These are phyloP conservation scores for Pediacus dermestoides DNA, from an alignment of 2,888 invertebrate genomes.

Conservation along the genomic window DNA sequence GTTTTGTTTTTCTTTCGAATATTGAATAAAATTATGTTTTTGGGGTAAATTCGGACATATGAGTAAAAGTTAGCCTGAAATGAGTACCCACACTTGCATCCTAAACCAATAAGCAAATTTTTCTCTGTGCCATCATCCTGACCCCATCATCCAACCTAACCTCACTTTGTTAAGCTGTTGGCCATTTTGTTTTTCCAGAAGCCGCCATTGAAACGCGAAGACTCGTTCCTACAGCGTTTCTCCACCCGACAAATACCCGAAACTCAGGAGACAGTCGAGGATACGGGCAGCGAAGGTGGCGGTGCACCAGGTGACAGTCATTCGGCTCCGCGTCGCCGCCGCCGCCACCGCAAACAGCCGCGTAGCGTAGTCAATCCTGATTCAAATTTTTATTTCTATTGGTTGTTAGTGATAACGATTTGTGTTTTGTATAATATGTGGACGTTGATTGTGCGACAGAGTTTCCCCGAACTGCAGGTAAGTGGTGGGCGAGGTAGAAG, in stretches of 20 bases:
- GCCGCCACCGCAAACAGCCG: conserved; percentile 68
- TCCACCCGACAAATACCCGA: conserved; percentile 89
- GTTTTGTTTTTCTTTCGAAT: too few species aligned
- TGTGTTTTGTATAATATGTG: conserved; percentile 94
- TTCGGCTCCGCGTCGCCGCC: conserved; percentile 54
- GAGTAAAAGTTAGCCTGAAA: neutral
- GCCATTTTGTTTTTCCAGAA: conserved; percentile 53
- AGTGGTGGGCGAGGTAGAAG: conserved; percentile 26
- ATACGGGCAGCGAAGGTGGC: conserved; percentile 55
- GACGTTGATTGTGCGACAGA: conserved; percentile 92
- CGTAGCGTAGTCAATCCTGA: conserved; percentile 89
- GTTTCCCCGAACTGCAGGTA: conserved; percentile 83
- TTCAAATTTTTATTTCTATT: conserved; percentile 94
- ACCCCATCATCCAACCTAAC: neutral
- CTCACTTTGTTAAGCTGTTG: too few species aligned
- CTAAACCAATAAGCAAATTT: neutral
- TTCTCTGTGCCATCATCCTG: neutral
- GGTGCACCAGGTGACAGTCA: conserved; percentile 40
- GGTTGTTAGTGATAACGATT: conserved; percentile 84
- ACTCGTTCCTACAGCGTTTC: conserved; percentile 89
- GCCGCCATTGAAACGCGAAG: conserved; percentile 84
- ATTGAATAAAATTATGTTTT: too few species aligned
- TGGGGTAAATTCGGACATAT: too few species aligned
- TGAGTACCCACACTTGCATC: conserved; percentile 1
- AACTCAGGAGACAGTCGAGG: conserved; percentile 77